phyloP scores from a whole-genome alignment of 2,113 vertebrate species.

The Fulmarus glacialis region DNA sequence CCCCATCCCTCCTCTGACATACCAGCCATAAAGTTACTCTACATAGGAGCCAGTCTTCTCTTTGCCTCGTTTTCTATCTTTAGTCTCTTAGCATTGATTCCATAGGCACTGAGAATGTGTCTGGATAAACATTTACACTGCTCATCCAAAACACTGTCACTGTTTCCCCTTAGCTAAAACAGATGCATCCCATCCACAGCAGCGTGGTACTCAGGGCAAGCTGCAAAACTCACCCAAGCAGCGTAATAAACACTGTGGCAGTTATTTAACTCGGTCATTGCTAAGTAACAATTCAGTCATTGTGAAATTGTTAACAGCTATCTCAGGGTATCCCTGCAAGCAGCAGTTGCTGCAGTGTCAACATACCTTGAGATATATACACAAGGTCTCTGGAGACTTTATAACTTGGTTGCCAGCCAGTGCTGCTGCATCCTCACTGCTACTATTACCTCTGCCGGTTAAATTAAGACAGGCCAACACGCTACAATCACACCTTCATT shows the following conservation, averaged over 20 bases:
- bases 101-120: neutral
- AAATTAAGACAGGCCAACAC: neutral
- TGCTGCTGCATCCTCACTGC: neutral
- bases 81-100: neutral
- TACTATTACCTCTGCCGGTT: neutral
- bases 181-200: neutral
- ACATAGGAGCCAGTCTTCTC: neutral
- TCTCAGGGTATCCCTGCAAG: neutral
- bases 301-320: neutral
- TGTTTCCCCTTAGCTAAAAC: neutral
- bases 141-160: neutral
- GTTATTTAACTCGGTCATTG: neutral
- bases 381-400: neutral
- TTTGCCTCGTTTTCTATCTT: neutral
- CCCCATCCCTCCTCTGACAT: neutral
- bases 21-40: neutral
- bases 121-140: neutral
- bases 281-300: neutral
- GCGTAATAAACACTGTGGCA: neutral
- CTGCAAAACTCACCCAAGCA: neutral
- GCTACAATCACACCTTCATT: neutral
- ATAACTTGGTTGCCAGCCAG: neutral
- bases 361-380: neutral
- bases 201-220: neutral
- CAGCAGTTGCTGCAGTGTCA: neutral